Evolutionary conservation across 2,888 invertebrate genomes (phyloP).

Genomic region (Archaeoteleia sp.): DNA sequence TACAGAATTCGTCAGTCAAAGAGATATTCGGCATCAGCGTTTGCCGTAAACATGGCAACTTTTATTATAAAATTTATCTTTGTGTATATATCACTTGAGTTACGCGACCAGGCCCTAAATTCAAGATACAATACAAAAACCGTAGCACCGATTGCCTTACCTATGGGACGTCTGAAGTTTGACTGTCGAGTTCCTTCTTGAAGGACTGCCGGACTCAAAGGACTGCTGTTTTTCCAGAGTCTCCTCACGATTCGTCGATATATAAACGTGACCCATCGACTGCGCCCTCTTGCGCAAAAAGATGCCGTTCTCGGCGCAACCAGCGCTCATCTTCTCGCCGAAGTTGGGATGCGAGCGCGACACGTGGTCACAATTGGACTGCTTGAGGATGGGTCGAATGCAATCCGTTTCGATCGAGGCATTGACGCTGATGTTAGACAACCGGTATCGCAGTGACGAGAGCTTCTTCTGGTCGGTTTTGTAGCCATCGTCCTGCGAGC

Average conservation of each 20-base stretch:
- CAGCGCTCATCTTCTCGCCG: slow-evolving; percentile 75
- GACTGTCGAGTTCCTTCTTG: slow-evolving; percentile 19
- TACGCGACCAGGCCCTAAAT: slow-evolving; percentile 29
- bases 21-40: too few relatives aligned
- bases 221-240: slow-evolving; percentile 41
- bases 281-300: slow-evolving; percentile 68
- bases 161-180: slow-evolving; percentile 31
- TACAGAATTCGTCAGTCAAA: too few relatives aligned
- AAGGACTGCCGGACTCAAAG: slow-evolving; percentile 36
- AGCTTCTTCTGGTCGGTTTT: slow-evolving; percentile 78
- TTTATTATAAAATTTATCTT: too few relatives aligned
- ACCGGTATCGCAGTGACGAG: slow-evolving; percentile 78
- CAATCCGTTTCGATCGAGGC: slow-evolving; percentile 76
- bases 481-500: slow-evolving; percentile 80
- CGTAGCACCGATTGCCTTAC: slow-evolving; percentile 3
- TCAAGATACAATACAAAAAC: not conserved
- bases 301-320: slow-evolving; percentile 74
- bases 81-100: slow-evolving; percentile 12
- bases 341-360: slow-evolving; percentile 81
- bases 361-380: slow-evolving; percentile 78
- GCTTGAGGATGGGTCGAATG: slow-evolving; percentile 81
- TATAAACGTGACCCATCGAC: slow-evolving; percentile 67
- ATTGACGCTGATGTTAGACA: slow-evolving; percentile 78
- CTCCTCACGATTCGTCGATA: slow-evolving; percentile 55
- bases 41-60: too few relatives aligned